A percentile compares a stretch with the other conserved stretches of the same genome.
Conservation (phyloP, 2,888 invertebrate species). For the Ecdyonurus torrentis region DNA sequence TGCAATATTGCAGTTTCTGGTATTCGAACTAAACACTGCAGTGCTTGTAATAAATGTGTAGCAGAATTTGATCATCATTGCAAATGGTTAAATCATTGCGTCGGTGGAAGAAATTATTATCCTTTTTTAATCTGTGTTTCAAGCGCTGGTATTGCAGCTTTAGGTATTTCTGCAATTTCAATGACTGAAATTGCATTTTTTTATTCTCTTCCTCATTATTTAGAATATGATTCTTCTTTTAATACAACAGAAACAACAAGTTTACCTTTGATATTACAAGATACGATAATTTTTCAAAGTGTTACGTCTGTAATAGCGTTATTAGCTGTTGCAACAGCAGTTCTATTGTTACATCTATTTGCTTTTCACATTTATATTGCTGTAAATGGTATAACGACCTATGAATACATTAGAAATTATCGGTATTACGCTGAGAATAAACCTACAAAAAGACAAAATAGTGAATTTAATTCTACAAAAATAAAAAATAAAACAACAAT, state of each 20-base stretch:
- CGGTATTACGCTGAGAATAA: constrained; percentile 4
- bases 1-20: constrained; percentile 68
- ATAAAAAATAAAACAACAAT: neutral
- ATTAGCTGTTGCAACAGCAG: constrained; percentile 56
- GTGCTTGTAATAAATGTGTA: constrained; percentile 95
- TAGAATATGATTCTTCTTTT: neutral
- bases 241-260: neutral
- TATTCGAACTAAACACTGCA: constrained; percentile 81
- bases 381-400: constrained; percentile 69
- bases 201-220: neutral
- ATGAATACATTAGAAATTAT: constrained; percentile 56
- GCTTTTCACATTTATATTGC: constrained; percentile 81
- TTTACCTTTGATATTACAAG: neutral
- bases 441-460: neutral
- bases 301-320: constrained; percentile 45
- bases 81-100: constrained; percentile 97
- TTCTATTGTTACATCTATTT: constrained; percentile 63
- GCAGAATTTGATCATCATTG: constrained; percentile 93
- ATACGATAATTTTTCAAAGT: constrained; percentile 31
- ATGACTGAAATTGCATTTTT: constrained; percentile 50
- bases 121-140: constrained; percentile 66
- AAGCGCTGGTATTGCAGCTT: constrained; percentile 55
- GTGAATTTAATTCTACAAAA: neutral
- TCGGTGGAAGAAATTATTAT: constrained; percentile 78
- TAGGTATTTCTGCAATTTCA: constrained; percentile 51